Base-by-base conservation (phyloP, 2,113 vertebrate genomes). In the Macquaria australasica region DNA sequence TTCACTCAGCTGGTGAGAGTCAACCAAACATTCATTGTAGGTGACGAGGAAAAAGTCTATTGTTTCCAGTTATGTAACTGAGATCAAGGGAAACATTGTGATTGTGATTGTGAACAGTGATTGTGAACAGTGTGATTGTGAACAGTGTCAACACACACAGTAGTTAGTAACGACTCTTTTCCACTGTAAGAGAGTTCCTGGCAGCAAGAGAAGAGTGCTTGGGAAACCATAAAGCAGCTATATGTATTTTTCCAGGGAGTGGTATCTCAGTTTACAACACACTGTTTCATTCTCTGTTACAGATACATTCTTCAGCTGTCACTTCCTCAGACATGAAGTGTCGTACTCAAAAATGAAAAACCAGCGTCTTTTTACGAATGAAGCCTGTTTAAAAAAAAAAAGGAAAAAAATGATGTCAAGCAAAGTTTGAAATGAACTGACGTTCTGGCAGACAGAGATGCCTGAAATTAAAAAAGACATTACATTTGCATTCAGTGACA, bases 401-500 rank as follows among this genome's bases (percentile, higher is more conserved):
- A n/a, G n/a, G n/a, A 60, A 7, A 5, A 15, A 4, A 34, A 1
- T n/a, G 21, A 53, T 28, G 23, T 77, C 62, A 28, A 12, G 59
- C 59, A 28, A 25, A 50, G 43, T 18, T 68, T 34, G n/a, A 31
- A 56, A 34, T 78, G n/a, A 34, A 18, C 51, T 48, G 18, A 34
- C 21, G 50, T 10, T 64, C n/a, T 28, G 15, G n/a, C 25, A 31
- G 41, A 23, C 43, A 39, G 31, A 76, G 69, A 41, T 39, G 18
- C 11, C 11, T 5, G 3, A 8, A 8, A 69, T 34, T 4, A 39
- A 5, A 60, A 60, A 45, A 34, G 7, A 37, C 34, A 28, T 45
- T 39, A 18, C 50, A 41, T 62, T 83, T 69, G 23, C 66, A 53
- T 43, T 15, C 20, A 72, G 41, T 58, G 59, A 63, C 53, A 74